Evolutionary conservation across 2,113 vertebrate genomes (phyloP).

Genomic region (Canis aureus): DNA sequence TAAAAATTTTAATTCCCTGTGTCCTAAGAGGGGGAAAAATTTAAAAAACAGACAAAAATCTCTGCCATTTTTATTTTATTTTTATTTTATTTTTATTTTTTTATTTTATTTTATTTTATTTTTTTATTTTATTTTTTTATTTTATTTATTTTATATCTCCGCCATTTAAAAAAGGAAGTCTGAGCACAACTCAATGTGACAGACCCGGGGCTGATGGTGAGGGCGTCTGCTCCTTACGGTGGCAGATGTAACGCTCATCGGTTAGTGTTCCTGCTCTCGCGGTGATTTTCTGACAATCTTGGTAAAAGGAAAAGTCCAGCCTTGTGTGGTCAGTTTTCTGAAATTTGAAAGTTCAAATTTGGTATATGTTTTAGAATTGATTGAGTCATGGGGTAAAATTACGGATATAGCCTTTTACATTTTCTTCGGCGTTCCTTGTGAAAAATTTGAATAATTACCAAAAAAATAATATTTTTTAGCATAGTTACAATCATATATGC

Average conservation of each 20-base stretch:
- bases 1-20: not conserved
- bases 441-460: not conserved
- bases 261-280: not conserved
- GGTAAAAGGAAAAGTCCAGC: not conserved
- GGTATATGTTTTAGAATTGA: not conserved
- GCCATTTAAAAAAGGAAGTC: not conserved
- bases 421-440: not conserved
- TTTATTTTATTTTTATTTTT: too few species aligned
- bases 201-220: not conserved
- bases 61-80: too few species aligned
- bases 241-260: not conserved
- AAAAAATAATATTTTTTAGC: not conserved
- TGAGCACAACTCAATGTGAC: not conserved
- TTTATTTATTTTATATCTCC: too few species aligned
- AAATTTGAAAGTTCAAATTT: not conserved
- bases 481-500: not conserved
- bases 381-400: not conserved
- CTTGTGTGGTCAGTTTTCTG: not conserved
- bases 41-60: not conserved
- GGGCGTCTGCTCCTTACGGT: not conserved
- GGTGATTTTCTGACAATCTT: not conserved
- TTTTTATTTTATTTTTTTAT: too few species aligned
- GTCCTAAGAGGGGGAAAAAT: not conserved
- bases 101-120: too few species aligned
- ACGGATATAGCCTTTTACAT: not conserved